Evolutionary conservation across 2,113 vertebrate genomes (phyloP), one percentile per base, ranked within the genome.

Genomic region (Charina bottae): DNA sequence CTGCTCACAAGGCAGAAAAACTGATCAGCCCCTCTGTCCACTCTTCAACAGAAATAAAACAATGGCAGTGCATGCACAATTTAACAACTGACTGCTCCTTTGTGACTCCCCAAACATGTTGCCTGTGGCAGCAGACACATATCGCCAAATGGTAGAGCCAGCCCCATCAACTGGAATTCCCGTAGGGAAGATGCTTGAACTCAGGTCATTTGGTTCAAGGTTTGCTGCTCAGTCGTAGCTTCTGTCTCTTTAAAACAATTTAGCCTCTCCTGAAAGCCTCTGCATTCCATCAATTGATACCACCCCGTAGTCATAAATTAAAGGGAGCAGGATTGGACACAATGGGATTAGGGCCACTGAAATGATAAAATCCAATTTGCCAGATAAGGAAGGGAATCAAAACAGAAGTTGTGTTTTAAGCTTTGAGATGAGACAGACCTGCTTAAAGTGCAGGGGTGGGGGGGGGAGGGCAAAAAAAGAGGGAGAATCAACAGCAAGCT

Each of bases 281-380:
- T 95, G 96, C 95, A 96, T 93, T 96, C 90, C 95, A 91, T 97
- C 96, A 95, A 86, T 96, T 97, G 96, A 96, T 93, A 90, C 62
- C 87, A 86, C 92, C 93, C 91, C 42, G 1, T 28, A 1, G 89
- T 94, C 94, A 91, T 96, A 95, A 97, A 97, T 98, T 95, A 97
- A 24, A 87, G 95, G 95, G 89, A 97, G 94, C 96, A 96, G 97
- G 93, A 95, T 96, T 94, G 59, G 95, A 93, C 94, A 85, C 89
- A 89, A 95, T 94, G 92, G 95, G 95, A 94, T 97, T 97, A 97
- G 95, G 68, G 96, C 96, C 97, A 96, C 93, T 93, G 95, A 92
- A 93, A 93, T 95, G 91, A 90, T 92, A 91, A 94, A 42, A 94
- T 95, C 95, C 93, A 94, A 94, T 93, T 97, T 96, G 95, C 96